Evolutionary conservation across 2,888 invertebrate genomes (phyloP).

Genomic region (Eilema caniola): DNA sequence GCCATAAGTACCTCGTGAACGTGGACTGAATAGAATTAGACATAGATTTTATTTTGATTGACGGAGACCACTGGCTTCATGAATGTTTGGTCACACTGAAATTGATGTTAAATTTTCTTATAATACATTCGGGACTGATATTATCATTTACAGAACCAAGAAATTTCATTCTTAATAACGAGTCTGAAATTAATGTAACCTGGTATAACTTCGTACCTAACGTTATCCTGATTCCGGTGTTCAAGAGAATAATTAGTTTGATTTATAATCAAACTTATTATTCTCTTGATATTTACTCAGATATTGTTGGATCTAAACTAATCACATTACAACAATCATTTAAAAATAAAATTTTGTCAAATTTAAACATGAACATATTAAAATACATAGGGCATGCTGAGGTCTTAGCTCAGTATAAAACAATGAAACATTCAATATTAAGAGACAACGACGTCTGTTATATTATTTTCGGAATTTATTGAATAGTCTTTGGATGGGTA

Average conservation of each 20-base stretch:
- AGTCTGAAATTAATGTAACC: too few relatives aligned
- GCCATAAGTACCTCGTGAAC: background rate
- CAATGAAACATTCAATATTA: constrained; percentile 18
- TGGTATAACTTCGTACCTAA: background rate
- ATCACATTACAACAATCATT: background rate
- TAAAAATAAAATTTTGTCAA: too few relatives aligned
- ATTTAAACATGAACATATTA: too few relatives aligned
- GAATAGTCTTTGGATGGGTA: background rate
- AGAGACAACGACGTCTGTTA: constrained; percentile 20
- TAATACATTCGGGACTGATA: background rate
- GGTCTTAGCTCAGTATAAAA: background rate
- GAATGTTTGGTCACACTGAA: constrained; percentile 20
- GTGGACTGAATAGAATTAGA: background rate
- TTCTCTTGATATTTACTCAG: too few relatives aligned
- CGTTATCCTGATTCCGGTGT: too few relatives aligned
- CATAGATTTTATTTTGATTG: constrained; percentile 15
- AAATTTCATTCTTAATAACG: background rate
- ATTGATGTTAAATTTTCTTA: constrained; percentile 15
- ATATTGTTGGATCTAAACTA: background rate
- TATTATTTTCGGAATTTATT: constrained; percentile 1
- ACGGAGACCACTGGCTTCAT: constrained; percentile 24
- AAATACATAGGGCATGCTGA: too few relatives aligned
- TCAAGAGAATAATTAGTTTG: too few relatives aligned
- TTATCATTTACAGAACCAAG: background rate
- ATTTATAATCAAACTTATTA: too few relatives aligned